Base-by-base conservation (phyloP, 2,888 invertebrate genomes). In the Synergus japonicus region DNA sequence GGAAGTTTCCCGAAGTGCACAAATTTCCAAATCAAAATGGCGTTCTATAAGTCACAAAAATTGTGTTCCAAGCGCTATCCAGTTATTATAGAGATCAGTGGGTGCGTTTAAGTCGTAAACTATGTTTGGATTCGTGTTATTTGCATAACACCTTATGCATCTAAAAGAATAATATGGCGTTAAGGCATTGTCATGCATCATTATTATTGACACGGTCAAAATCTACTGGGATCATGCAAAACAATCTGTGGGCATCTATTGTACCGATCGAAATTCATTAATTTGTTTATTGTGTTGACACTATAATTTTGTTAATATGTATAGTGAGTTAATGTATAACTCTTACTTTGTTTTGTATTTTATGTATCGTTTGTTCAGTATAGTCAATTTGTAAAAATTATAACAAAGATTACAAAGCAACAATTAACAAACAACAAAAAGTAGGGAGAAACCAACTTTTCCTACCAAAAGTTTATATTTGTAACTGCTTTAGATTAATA, bases 371-470 rank as follows among this genome's bases (percentile, higher is more conserved):
- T 54, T 89, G 86, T 89, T 85, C 87, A 81, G 87, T 89, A 86
- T 88, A 85, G 87, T 87, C 86, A 80, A 81, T 86, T 81, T 85
- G 85, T 83, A 82, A 80, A 86, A 88, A 88, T 85, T 69, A 84
- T 65, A 81, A 79, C 76, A 77, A 78, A 76, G 66, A 79, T 76
- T 69, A 79, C 49, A 69, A 80, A 83, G 77, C 82, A 83, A 81
- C 79, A n/a, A 79, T 82, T 77, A 84, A 73, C 65, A 80, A 79
- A 78, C 81, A 83, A 82, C 60, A 66, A 76, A 82, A 76, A 60
- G 44, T 58, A 46, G 63, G 54, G 54, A 54, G 18, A 78, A 77
- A 81, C 3, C 64, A 81, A 76, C 60, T 78, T 63, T 80, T 41
- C 15, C 15, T 12, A 46, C 58, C 12, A 18, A 63, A 46, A 43